Percentiles rank a stretch among this genome's conserved stretches.
Conservation (phyloP, 2,888 invertebrate species). For the Acheta domesticus region DNA sequence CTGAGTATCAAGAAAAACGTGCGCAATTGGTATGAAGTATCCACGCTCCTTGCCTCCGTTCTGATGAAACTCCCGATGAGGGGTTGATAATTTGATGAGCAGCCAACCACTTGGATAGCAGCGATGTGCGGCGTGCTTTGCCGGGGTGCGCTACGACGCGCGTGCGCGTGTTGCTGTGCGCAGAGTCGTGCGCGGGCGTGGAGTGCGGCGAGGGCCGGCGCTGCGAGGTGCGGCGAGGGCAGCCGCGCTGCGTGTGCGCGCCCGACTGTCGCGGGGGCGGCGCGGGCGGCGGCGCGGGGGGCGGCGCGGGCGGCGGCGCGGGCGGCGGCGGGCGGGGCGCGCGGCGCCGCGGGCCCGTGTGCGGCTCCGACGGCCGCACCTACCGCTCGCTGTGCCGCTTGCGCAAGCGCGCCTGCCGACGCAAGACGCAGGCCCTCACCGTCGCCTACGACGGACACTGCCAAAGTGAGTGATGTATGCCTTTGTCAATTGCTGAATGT, state of each 20-base stretch:
- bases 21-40: too few relatives aligned
- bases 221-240: conserved; percentile 75
- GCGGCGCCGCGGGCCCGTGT: conserved; percentile 64
- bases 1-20: too few relatives aligned
- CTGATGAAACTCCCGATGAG: too few relatives aligned
- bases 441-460: conserved; percentile 85
- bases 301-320: neutral
- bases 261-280: conserved; percentile 59
- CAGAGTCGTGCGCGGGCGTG: conserved; percentile 77
- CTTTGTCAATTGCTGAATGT: too few relatives aligned
- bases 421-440: conserved; percentile 65
- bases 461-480: conserved; percentile 65
- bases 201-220: conserved; percentile 73
- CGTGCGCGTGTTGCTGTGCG: too few relatives aligned
- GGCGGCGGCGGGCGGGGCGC: neutral
- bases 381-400: conserved; percentile 83
- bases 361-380: conserved; percentile 82
- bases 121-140: too few relatives aligned
- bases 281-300: conserved; percentile 18
- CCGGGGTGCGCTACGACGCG: too few relatives aligned
- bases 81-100: too few relatives aligned
- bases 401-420: conserved; percentile 77
- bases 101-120: too few relatives aligned
- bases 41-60: too few relatives aligned
- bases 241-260: conserved; percentile 82